These are phyloP conservation scores for Acestrorhynchus altus DNA, from an alignment of 2,797 vertebrate genomes.

Conservation along the genomic window DNA sequence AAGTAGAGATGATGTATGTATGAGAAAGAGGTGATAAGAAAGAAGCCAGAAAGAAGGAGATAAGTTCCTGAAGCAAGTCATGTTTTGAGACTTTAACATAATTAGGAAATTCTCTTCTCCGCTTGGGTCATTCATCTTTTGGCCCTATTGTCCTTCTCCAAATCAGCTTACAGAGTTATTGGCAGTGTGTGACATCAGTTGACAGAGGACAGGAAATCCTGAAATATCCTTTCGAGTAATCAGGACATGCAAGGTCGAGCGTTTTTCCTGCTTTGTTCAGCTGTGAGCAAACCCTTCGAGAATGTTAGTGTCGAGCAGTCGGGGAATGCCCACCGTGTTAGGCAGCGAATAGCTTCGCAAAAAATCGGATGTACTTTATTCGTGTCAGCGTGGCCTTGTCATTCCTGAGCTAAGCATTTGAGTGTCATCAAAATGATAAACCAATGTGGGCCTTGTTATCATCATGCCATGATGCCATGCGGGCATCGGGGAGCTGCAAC, in stretches of 20 bases:
- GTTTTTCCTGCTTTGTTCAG: conserved; percentile 48
- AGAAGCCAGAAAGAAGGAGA: conserved; percentile 14
- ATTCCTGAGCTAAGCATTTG: conserved; percentile 40
- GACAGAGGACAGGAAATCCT: conserved; percentile 54
- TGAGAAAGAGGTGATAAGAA: conserved; percentile 3
- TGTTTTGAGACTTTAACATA: conserved; percentile 35
- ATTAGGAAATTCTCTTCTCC: conserved; percentile 12
- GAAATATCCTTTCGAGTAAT: conserved; percentile 55
- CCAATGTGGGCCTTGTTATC: too few relatives aligned
- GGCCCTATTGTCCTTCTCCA: conserved; percentile 33
- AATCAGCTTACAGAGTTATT: conserved; percentile 47
- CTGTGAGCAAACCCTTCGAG: conserved; percentile 35
- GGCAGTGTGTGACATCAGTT: conserved; percentile 51
- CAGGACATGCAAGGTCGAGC: conserved; percentile 48
- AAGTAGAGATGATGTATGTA: not conserved
- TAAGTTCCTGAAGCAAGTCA: conserved; percentile 20
- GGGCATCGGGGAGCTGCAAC: too few relatives aligned
- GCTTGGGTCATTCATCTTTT: conserved; percentile 39
- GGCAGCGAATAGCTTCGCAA: conserved; percentile 29
- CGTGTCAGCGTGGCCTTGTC: conserved; percentile 26
- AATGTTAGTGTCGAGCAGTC: conserved; percentile 25
- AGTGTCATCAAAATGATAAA: too few relatives aligned
- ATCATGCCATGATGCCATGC: too few relatives aligned
- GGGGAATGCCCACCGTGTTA: conserved; percentile 27
- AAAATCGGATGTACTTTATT: conserved; percentile 46